Evolutionary conservation across 2,888 invertebrate genomes (phyloP), one percentile per base, ranked within the genome.

Genomic region (Oithona nana): DNA sequence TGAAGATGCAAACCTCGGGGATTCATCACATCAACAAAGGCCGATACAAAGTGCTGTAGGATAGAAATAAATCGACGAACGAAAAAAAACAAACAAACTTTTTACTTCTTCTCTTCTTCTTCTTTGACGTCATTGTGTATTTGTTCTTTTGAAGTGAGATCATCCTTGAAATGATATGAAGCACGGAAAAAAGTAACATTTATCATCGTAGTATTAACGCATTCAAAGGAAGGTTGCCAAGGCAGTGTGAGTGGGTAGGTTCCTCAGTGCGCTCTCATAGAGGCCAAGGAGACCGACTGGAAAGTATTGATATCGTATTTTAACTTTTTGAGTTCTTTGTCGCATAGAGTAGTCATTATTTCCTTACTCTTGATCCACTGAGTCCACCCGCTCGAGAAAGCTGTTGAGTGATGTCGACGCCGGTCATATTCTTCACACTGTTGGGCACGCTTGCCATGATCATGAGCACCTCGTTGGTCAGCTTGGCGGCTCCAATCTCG

Each of bases 381-480:
- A 39, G 39, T 6, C 39, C 39, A 16, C 39, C 16, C 6, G 39
- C 6, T 11, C 48, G 29, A 4, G 30, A 57, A n/a, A 57, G 16
- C 31, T 57, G 57, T 30, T 20, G 73, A 61, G 71, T 67, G 52
- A 95, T 88, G 73, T 94, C 92, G 64, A 95, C 90, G 48, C 95
- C 95, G 65, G 95, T 95, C 71, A 95, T 80, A 56, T 78, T 82
- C 72, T 90, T 87, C 51, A 97, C 92, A 69, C 94, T 81, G 68
- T 84, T 83, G 3, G 95, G 94, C 69, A 97, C 86, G 74, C 84
- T 84, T 70, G 86, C 83, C 66, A 97, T 90, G 71, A 97, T 94
- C 72, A 82, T 83, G 69, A 97, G 79, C 28, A 97, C 88, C 76
- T 97, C 97, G 50, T 86, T 86, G 2, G 95, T 92, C 66, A 97